phyloP scores from a whole-genome alignment of 2,113 vertebrate genomes.

The Carassius auratus region DNA sequence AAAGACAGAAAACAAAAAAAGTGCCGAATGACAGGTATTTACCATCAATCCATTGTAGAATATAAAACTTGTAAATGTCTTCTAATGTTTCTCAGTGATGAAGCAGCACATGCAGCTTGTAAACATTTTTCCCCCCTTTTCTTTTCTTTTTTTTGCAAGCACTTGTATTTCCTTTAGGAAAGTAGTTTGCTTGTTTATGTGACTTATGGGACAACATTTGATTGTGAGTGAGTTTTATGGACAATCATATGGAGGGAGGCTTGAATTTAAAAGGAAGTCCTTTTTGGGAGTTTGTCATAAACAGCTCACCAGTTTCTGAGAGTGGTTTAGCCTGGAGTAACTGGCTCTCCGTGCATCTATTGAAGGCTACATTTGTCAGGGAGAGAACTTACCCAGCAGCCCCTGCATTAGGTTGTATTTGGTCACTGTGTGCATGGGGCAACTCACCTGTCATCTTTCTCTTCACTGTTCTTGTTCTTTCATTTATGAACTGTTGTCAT shows the following conservation, averaged over 20 bases:
- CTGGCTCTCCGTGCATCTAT: constrained; percentile 36
- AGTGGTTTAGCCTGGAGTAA: constrained; percentile 36
- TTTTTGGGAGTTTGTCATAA: constrained; percentile 2
- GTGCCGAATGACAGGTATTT: not conserved
- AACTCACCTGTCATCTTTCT: not conserved
- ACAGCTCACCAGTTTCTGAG: constrained; percentile 32
- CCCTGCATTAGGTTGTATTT: constrained; percentile 10
- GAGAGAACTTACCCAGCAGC: constrained; percentile 30
- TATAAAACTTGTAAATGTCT: not conserved
- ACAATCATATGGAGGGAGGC: not conserved
- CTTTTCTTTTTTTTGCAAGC: not conserved
- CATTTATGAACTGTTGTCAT: constrained; percentile 34
- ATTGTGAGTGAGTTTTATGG: not conserved
- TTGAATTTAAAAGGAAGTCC: constrained; percentile 1
- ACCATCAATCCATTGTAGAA: not conserved
- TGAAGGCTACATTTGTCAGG: constrained; percentile 47
- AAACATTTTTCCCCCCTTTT: not conserved
- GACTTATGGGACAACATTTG: not conserved
- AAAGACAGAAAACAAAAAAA: not conserved
- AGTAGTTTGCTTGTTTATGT: not conserved
- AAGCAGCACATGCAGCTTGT: not conserved
- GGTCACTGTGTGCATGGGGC: not conserved
- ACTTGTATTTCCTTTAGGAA: not conserved
- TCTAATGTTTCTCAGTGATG: not conserved
- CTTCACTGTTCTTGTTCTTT: constrained; percentile 7